Base-by-base conservation (phyloP, 2,797 vertebrate species). In the Hyperoplus immaculatus region DNA sequence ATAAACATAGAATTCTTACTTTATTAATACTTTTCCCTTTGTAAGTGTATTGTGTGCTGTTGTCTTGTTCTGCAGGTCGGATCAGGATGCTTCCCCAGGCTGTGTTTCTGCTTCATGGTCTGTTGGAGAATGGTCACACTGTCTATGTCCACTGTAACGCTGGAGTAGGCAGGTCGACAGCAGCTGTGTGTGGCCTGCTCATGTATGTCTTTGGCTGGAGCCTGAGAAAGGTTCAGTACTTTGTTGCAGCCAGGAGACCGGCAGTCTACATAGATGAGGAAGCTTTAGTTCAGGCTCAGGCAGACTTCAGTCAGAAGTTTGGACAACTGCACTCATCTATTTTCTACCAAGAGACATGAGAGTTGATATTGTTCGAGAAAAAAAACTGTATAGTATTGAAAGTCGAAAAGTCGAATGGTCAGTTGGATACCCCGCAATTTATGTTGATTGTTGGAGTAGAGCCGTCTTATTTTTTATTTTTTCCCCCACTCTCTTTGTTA, bases 141-240 rank as follows among this genome's bases (percentile, higher is more conserved):
- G 97, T 99, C 54, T 99, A 99, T 0, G 96, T 99, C 5, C 98
- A 99, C 85, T 99, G 98, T 81, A 99, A 99, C 0, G 98, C 98
- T 0, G 98, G 98, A 0, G 98, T 99, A 6, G 98, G 98, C 80
- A 93, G 98, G 64, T 98, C 98, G 1, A 97, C 98, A 0, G 97
- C 97, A 0, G 96, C 97, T 0, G 95, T 99, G 70, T 96, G 98
- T 0, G 98, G 98, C 63, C 96, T 97, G 90, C 96, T 99, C 2
- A 96, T 96, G 94, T 99, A 98, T 0, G 92, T 99, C 81, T 12
- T 96, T 54, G 96, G 98, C 81, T 99, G 98, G 98, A 97, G 91
- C 74, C 89, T 96, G 66, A 91, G 98, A 72, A 98, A 97, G 74
- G 96, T 96, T 80, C 97, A 99, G 89, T 99, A 99, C 87, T 98